Evolutionary conservation across 2,888 invertebrate genomes (phyloP).

Genomic region (Anaspis maculata): DNA sequence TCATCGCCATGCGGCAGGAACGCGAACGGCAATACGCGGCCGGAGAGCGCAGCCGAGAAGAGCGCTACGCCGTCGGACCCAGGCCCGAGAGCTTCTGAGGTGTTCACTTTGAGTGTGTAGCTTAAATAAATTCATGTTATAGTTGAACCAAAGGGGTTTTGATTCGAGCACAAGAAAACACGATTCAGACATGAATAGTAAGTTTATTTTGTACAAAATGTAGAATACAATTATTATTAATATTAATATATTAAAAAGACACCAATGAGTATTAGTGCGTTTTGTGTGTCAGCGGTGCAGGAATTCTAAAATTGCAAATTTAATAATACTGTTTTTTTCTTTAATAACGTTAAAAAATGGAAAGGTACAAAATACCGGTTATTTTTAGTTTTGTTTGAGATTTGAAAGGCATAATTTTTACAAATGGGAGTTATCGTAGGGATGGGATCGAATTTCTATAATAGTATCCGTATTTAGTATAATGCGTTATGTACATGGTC

Average conservation of each 20-base stretch:
- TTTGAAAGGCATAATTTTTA: slow-evolving; percentile 21
- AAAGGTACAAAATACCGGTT: slow-evolving; percentile 27
- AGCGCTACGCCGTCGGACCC: slow-evolving; percentile 48
- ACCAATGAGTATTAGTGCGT: slow-evolving; percentile 27
- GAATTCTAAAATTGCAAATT: slow-evolving; percentile 19
- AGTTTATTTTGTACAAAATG: slow-evolving; percentile 35
- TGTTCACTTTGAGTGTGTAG: slow-evolving; percentile 2
- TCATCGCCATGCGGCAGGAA: slow-evolving; percentile 55
- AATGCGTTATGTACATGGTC: slow-evolving; percentile 17
- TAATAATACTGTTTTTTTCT: slow-evolving; percentile 11
- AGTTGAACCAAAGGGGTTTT: background rate
- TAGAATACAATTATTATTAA: slow-evolving; percentile 24
- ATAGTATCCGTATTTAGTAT: slow-evolving; percentile 3
- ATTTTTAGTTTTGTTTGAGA: slow-evolving; percentile 16
- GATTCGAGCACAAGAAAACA: too few relatives aligned
- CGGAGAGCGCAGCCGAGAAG: slow-evolving; percentile 50
- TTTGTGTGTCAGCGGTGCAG: slow-evolving; percentile 34
- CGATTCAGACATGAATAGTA: slow-evolving; percentile 16
- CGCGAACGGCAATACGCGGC: slow-evolving; percentile 50
- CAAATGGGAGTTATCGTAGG: slow-evolving; percentile 9
- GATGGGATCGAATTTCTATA: slow-evolving; percentile 11
- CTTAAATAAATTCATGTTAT: background rate
- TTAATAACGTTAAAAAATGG: slow-evolving; percentile 21
- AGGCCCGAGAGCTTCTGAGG: slow-evolving; percentile 51
- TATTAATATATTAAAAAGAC: slow-evolving; percentile 20